phyloP scores from a whole-genome alignment of 92 coral and sea anemone genomes.

The Virgularia gustaviana region DNA sequence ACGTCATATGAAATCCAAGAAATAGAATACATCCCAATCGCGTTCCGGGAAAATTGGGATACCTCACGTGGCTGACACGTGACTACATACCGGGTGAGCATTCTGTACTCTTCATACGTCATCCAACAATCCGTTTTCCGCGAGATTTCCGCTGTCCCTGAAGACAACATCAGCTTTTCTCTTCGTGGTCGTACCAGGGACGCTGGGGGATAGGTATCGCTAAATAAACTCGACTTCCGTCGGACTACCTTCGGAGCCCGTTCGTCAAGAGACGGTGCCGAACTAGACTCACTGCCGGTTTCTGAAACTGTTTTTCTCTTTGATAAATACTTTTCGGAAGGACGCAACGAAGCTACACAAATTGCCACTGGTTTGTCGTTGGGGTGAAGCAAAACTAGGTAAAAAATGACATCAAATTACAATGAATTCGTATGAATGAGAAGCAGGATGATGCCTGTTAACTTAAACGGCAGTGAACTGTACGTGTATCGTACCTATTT shows the following conservation, averaged over 20 bases:
- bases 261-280: not conserved
- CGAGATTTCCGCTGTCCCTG: conserved; percentile 16
- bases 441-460: no score
- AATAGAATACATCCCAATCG: no score
- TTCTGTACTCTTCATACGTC: conserved; percentile 34
- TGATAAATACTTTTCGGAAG: conserved; percentile 30
- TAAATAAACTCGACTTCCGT: conserved; percentile 10
- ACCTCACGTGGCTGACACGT: not conserved
- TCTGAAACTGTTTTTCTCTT: no score
- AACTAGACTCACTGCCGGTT: not conserved
- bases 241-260: not conserved
- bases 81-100: conserved; percentile 11
- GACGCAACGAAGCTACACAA: conserved; percentile 58
- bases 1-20: no score
- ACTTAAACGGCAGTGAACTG: not conserved
- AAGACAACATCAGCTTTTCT: conserved; percentile 20
- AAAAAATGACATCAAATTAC: not conserved
- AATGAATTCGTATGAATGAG: not conserved
- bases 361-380: conserved; percentile 69
- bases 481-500: not conserved
- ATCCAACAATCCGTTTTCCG: conserved; percentile 36
- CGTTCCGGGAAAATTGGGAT: no score
- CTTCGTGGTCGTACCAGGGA: conserved; percentile 13
- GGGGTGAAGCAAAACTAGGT: conserved; percentile 82
- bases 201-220: conserved; percentile 21